Evolutionary conservation across 2,888 invertebrate genomes (phyloP), one percentile per base, ranked within the genome.

Genomic region (Scaptomyza polygonia): DNA sequence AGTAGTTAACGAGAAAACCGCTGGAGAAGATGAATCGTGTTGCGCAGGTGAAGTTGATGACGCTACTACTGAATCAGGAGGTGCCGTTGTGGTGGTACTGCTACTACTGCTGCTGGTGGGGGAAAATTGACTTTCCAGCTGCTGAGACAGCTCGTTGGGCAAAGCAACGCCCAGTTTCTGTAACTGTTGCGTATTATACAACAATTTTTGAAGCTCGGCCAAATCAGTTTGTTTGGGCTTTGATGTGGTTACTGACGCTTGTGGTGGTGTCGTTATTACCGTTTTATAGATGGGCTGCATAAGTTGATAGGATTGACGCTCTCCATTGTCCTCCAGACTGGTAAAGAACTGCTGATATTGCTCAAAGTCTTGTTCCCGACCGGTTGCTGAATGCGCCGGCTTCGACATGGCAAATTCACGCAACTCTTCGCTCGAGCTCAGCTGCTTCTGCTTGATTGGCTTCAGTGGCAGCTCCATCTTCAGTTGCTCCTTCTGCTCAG

Each of bases 161-260:
- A 89, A 32, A 0, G 83, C 70, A 29, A 89, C 79, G 59, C 89
- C 89, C 30, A 91, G 71, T 54, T 91, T 90, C 53, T 90, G 85
- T 8, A 91, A 54, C 56, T 91, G 89, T 5, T 88, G 86, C 11
- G 93, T 92, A 43, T 93, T 92, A 30, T 91, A 91, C 14, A 93
- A 86, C 3, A 93, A 77, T 77, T 92, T 92, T 47, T 92, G 92
- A 8, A 93, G 78, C 75, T 93, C 92, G 9, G 91, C 89, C 27
- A 93, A 90, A 78, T 94, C 93, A 11, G 92, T 92, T 51, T 93
- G 91, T 29, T 67, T 57, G 0, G 40, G 11, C 18, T 29, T 51
- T 45, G 65, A 9, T 29, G 39, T 49, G 12, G 69, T 6, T 5
- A 40, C 2, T 56, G 69, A 5, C 27, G 53, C 25, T 25, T 61